Evolutionary conservation across 2,113 vertebrate species (phyloP).

Genomic region (Taxidea taxus): DNA sequence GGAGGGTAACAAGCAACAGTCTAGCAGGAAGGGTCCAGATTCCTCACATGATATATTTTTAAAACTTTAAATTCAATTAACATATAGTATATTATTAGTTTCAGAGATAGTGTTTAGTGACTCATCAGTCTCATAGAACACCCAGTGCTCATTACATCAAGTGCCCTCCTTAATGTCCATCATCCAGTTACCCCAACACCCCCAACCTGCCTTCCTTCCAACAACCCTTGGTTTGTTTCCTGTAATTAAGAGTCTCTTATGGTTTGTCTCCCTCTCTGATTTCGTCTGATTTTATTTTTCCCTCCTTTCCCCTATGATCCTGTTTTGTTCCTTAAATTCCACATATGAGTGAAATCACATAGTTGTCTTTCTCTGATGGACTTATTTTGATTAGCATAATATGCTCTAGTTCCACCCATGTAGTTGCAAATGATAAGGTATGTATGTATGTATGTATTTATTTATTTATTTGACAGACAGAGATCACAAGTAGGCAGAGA

Average conservation of each 20-base stretch:
- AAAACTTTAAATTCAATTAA: background rate
- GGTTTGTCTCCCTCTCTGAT: background rate
- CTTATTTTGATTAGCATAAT: background rate
- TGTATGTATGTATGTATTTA: too few species aligned
- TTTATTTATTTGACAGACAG: too few species aligned
- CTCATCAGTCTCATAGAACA: background rate
- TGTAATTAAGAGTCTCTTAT: background rate
- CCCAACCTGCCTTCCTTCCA: background rate
- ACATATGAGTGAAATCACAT: background rate
- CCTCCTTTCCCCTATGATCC: background rate
- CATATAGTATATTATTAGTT: background rate
- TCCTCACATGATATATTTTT: background rate
- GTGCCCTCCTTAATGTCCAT: background rate
- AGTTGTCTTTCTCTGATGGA: background rate
- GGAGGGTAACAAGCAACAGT: background rate
- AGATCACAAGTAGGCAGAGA: too few species aligned
- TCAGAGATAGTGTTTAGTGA: background rate
- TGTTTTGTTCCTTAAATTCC: background rate
- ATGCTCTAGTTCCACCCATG: background rate
- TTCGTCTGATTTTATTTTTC: background rate
- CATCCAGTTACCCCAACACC: background rate
- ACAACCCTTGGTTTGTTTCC: background rate
- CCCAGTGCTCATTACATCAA: background rate
- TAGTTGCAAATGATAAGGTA: background rate
- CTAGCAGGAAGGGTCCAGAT: background rate